Base-by-base conservation (phyloP, 2,797 vertebrate species). In the Bovichtus diacanthus region DNA sequence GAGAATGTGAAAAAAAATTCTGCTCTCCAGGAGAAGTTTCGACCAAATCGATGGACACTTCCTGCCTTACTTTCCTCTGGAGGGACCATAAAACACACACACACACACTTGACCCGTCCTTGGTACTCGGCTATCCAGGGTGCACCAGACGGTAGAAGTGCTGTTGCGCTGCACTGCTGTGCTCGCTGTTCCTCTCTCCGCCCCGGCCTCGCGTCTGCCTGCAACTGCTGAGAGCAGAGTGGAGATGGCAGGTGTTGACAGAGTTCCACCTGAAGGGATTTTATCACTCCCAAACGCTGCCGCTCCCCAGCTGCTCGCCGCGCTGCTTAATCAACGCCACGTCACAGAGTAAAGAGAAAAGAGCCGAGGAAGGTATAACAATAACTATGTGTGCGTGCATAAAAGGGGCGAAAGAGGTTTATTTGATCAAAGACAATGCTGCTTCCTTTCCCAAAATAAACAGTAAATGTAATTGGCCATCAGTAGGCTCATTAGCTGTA, bases 171-270 rank as follows among this genome's bases (percentile, higher is more conserved):
- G 74, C 64, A 64, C 72, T 58, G 83, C 86, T 84, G 75, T 41
- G 80, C 76, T 78, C 16, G 79, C 74, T 81, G 78, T 81, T 76
- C 81, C 72, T 70, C 79, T 70, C 61, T 27, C 79, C 9, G 73
- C 67, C 74, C 12, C 0, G 27, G 58, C 72, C 60, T 12, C 58
- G 36, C 23, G 68, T 60, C 78, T 47, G 77, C 54, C 58, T 29
- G 74, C 41, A 1, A 47, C 83, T 5, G 72, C 76, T 62, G 72
- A 71, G 80, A 82, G 85, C 76, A 6, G 76, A 82, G 83, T 47
- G 5, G 76, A 76, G 85, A 86, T 87, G 90, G 87, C 90, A 92
- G 92, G 91, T 93, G 92, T 92, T 92, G 90, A 92, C 88, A 89
- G 87, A 86, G 85, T 84, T 88, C 69, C 86, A 91, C 92, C 92